A percentile compares a stretch with the other conserved stretches of the same genome.
These are phyloP conservation scores for Liopterus haemorrhoidalis DNA, from an alignment of 2,888 invertebrate genomes.

Conservation along the genomic window DNA sequence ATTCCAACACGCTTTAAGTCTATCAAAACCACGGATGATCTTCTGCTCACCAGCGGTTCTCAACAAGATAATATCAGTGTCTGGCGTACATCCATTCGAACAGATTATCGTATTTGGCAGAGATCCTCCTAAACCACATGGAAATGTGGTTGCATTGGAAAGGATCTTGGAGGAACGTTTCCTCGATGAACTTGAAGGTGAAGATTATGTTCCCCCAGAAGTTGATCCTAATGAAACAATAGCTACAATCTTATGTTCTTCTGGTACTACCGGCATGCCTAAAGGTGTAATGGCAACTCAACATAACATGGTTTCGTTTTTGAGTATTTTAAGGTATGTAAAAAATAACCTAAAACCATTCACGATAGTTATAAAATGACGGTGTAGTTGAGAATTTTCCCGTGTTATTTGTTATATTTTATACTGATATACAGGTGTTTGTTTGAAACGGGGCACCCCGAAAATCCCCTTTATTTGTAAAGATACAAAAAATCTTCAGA, in stretches of 20 bases:
- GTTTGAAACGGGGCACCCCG: too few relatives aligned
- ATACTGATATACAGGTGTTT: too few relatives aligned
- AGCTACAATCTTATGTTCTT: constrained; percentile 56
- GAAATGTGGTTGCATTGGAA: constrained; percentile 28
- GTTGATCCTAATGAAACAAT: constrained; percentile 54
- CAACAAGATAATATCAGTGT: constrained; percentile 52
- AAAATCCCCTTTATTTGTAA: too few relatives aligned
- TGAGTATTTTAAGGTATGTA: constrained; percentile 14
- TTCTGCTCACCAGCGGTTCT: constrained; percentile 59
- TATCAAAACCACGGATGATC: constrained; percentile 65
- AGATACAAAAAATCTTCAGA: too few relatives aligned
- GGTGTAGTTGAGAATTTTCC: constrained; percentile 40
- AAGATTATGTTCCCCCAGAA: constrained; percentile 36
- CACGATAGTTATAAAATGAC: constrained; percentile 29
- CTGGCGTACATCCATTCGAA: constrained; percentile 49
- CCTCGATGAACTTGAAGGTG: constrained; percentile 25
- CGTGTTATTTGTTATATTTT: too few relatives aligned
- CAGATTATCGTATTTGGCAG: constrained; percentile 56
- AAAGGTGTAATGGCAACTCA: constrained; percentile 59
- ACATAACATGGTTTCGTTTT: constrained; percentile 43
- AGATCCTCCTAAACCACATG: constrained; percentile 31
- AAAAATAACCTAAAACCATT: neutral
- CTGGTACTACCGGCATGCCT: constrained; percentile 59
- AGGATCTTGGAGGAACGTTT: constrained; percentile 6
- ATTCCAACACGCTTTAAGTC: constrained; percentile 59